Percentiles rank a stretch among this genome's conserved stretches.
phyloP scores from a whole-genome alignment of 2,888 invertebrate genomes.

The Endomychus coccineus region DNA sequence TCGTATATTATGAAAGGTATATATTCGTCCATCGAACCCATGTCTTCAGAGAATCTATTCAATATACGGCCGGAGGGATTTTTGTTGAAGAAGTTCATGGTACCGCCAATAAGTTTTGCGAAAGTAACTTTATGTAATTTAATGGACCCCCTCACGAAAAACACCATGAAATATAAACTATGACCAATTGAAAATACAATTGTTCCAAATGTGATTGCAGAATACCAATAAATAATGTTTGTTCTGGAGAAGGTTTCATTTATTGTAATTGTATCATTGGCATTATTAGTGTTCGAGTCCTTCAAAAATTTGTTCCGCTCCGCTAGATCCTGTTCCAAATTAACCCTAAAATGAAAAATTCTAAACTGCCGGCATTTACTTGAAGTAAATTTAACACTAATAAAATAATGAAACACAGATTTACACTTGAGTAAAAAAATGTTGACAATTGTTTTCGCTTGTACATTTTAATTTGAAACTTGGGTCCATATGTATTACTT shows the following conservation, averaged over 20 bases:
- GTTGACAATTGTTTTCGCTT: too few species aligned
- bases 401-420: too few species aligned
- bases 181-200: slow-evolving; percentile 38
- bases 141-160: slow-evolving; percentile 36
- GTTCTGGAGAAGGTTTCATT: slow-evolving; percentile 10
- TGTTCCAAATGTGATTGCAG: slow-evolving; percentile 42
- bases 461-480: too few species aligned
- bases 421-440: too few species aligned
- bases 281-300: too few species aligned
- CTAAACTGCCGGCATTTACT: too few species aligned
- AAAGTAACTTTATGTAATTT: slow-evolving; percentile 38
- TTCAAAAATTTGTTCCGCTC: too few species aligned
- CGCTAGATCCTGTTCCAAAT: slow-evolving; percentile 43
- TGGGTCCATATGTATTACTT: too few species aligned
- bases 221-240: slow-evolving; percentile 44
- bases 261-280: slow-evolving; percentile 7
- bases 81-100: slow-evolving; percentile 39
- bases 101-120: slow-evolving; percentile 32
- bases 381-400: too few species aligned
- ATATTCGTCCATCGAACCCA: slow-evolving; percentile 56
- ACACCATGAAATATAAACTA: slow-evolving; percentile 37
- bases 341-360: slow-evolving; percentile 50
- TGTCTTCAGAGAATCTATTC: slow-evolving; percentile 43
- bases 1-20: slow-evolving; percentile 45
- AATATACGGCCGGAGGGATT: slow-evolving; percentile 41